phyloP scores from a whole-genome alignment of 2,113 vertebrate genomes.

The Phylloscopus whistleri region DNA sequence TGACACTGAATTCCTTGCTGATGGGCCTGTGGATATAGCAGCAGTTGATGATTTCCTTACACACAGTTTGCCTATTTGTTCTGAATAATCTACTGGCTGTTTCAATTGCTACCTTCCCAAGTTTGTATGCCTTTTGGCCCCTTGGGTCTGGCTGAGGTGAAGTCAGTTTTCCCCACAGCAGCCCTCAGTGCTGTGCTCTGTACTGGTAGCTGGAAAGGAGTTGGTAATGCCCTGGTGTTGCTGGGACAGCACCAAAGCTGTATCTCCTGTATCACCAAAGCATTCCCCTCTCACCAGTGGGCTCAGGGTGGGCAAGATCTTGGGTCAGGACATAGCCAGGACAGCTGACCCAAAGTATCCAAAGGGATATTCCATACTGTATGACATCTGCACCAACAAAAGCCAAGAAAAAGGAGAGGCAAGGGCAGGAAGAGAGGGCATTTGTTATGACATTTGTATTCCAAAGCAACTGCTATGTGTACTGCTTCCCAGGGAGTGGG shows the following conservation, averaged over 20 bases:
- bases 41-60: neutral
- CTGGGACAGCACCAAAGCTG: neutral
- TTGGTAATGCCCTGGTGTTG: neutral
- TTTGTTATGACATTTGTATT: neutral
- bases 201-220: neutral
- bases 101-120: neutral
- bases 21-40: neutral
- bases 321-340: neutral
- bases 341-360: neutral
- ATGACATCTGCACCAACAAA: neutral
- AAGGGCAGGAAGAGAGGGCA: neutral
- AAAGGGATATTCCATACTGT: neutral
- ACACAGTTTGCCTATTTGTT: neutral
- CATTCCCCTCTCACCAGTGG: neutral
- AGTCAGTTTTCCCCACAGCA: neutral
- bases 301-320: neutral
- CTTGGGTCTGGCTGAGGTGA: neutral
- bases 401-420: neutral
- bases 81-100: neutral
- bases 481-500: neutral
- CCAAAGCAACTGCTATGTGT: neutral
- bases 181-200: neutral
- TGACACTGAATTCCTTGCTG: neutral
- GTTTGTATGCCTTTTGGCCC: neutral
- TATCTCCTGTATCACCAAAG: no score